Percentiles rank a stretch among this genome's conserved stretches.
phyloP scores from a whole-genome alignment of 2,113 vertebrate species.

The Castor canadensis region DNA sequence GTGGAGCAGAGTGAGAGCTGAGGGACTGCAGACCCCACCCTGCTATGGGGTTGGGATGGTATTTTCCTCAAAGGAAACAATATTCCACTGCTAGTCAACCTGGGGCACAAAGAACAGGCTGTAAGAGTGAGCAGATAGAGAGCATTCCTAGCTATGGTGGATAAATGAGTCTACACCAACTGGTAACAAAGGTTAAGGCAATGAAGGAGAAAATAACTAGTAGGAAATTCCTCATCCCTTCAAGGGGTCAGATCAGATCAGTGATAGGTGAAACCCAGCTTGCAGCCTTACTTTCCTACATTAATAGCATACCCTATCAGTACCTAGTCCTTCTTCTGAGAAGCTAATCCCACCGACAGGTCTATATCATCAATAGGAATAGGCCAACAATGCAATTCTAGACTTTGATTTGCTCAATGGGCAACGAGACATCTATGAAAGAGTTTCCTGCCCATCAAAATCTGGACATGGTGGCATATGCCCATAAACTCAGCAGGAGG shows the following conservation, averaged over 20 bases:
- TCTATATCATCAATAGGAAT: not conserved
- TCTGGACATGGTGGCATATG: too few species aligned
- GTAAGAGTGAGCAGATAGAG: not conserved
- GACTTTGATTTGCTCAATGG: not conserved
- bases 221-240: not conserved
- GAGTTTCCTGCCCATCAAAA: not conserved
- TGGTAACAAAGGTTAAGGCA: not conserved
- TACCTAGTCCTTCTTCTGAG: not conserved
- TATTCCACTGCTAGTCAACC: not conserved
- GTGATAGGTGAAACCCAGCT: not conserved
- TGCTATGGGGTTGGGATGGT: not conserved
- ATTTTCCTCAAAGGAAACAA: not conserved
- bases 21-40: too few species aligned
- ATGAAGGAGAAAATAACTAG: not conserved
- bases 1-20: not conserved
- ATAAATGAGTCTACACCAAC: too few species aligned
- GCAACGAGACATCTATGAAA: not conserved
- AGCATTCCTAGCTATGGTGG: not conserved
- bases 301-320: not conserved
- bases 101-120: not conserved
- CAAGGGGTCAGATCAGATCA: not conserved
- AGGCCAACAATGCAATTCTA: not conserved
- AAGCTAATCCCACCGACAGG: not conserved
- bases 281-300: not conserved
- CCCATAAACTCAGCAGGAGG: too few species aligned